Percentiles rank a stretch among this genome's conserved stretches.
Evolutionary conservation across 2,113 vertebrate genomes (phyloP).

Genomic region (Theristicus caerulescens): DNA sequence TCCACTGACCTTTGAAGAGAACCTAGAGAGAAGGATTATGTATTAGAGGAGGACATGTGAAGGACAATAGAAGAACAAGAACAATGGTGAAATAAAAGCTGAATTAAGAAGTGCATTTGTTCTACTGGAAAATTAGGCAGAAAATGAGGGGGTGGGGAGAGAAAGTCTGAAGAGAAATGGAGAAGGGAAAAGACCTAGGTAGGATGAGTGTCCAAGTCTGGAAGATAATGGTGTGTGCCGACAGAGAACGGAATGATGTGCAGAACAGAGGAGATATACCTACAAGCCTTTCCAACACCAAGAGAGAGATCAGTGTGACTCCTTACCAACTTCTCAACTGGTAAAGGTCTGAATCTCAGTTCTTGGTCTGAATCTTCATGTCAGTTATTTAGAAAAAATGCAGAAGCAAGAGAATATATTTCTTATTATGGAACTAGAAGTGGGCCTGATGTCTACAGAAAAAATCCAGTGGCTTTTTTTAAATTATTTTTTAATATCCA

Average conservation of each 20-base stretch:
- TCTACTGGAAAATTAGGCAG: background rate
- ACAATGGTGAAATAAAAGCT: background rate
- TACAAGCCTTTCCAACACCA: background rate
- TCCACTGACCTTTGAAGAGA: background rate
- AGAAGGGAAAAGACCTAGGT: background rate
- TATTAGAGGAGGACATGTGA: background rate
- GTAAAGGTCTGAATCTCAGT: background rate
- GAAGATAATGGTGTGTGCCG: background rate
- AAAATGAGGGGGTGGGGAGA: background rate
- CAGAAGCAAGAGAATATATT: background rate
- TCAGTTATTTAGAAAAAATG: background rate
- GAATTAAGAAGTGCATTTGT: background rate
- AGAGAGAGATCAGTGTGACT: background rate
- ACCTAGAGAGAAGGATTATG: background rate
- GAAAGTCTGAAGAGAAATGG: background rate
- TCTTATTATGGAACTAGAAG: background rate
- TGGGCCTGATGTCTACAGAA: background rate
- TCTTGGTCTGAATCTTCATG: background rate
- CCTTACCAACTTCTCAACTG: rapidly evolving
- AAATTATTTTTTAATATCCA: background rate
- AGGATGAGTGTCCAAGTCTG: background rate
- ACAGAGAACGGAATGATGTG: background rate
- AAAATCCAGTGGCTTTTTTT: background rate
- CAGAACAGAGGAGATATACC: background rate
- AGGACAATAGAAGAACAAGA: background rate